Base-by-base conservation (phyloP, 2,888 invertebrate genomes). In the Tinea semifulvella region DNA sequence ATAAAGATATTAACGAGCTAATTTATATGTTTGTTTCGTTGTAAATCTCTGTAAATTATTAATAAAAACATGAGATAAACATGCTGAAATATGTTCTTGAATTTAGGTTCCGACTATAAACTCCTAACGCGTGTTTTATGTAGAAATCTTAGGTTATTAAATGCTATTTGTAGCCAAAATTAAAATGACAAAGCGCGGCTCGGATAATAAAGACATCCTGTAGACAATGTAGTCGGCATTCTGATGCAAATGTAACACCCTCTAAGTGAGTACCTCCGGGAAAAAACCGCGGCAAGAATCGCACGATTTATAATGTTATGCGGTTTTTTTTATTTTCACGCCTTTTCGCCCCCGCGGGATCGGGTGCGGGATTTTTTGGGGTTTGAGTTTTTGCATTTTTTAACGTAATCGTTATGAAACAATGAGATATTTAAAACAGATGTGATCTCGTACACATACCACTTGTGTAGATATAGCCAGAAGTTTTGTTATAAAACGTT, bases 111-210 rank as follows among this genome's bases (percentile, higher is more conserved):
- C 8, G 4, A 10, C 11, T 11, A 27, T 27, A 27, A 27, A 27
- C n/a, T 27, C 4, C 3, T 11, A 3, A 13, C 13, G 31, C 14
- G 10, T 31, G 31, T 31, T 31, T 31, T 13, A 31, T 31, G 31
- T 31, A 6, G 13, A 13, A 31, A 40, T 63, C 68, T 68, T 68
- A 68, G 60, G 65, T 70, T 68, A 67, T 71, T 68, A 71, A 68
- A 67, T 58, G 63, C 70, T 74, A 72, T 75, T 75, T 75, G 74
- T 72, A 63, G 70, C 61, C 61, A 59, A 70, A 76, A 76, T 76
- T 76, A 75, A 76, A 72, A 76, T 40, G 17, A 40, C 40, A 40
- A 40, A 40, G 22, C 38, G 11, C n/a, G n/a, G n/a, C 22, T 16
- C 22, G 14, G 17, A 40, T 22, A 40, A 22, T 22, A 20, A 17